A percentile compares a stretch with the other conserved stretches of the same genome.
phyloP scores from a whole-genome alignment of 2,797 vertebrate species.

The Siniperca undulata region DNA sequence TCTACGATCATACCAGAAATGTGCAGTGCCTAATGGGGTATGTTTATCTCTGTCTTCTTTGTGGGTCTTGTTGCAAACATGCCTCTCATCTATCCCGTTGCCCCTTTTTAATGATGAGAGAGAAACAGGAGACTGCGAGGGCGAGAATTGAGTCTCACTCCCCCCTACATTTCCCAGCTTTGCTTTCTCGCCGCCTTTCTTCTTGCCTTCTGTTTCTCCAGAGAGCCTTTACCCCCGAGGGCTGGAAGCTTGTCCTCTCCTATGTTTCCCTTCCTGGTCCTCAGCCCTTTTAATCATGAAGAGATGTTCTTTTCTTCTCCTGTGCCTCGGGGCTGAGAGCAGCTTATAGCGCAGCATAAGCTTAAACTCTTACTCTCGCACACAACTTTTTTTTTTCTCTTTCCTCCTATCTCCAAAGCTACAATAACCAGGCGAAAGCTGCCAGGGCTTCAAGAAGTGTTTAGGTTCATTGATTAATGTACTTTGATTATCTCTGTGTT shows the following conservation, averaged over 20 bases:
- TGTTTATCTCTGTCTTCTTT: conserved; percentile 66
- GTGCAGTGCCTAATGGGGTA: conserved; percentile 35
- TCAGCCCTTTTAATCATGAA: conserved; percentile 81
- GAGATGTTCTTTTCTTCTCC: conserved; percentile 83
- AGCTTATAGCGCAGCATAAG: conserved; percentile 76
- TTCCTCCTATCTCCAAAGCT: conserved; percentile 55
- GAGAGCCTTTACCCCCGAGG: conserved; percentile 68
- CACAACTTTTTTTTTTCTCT: conserved; percentile 16
- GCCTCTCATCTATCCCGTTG: conserved; percentile 68
- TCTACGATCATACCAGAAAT: conserved; percentile 46
- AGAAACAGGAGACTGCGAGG: conserved; percentile 60
- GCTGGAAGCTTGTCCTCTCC: conserved; percentile 74
- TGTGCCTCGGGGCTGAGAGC: conserved; percentile 75
- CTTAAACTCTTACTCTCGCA: conserved; percentile 63
- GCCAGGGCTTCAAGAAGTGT: conserved; percentile 58
- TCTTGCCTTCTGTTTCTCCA: conserved; percentile 68
- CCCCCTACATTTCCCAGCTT: conserved; percentile 43
- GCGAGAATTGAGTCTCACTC: conserved; percentile 61
- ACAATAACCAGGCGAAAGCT: conserved; percentile 51
- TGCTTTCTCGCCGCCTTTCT: conserved; percentile 59
- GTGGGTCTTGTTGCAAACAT: conserved; percentile 67
- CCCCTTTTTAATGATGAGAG: conserved; percentile 65
- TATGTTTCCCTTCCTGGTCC: conserved; percentile 79
- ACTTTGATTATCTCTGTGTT: conserved; percentile 74
- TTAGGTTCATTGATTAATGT: conserved; percentile 72